Percentiles rank a stretch among this genome's conserved stretches.
Evolutionary conservation across 2,888 invertebrate genomes (phyloP).

Genomic region (Synanthedon tipuliformis): DNA sequence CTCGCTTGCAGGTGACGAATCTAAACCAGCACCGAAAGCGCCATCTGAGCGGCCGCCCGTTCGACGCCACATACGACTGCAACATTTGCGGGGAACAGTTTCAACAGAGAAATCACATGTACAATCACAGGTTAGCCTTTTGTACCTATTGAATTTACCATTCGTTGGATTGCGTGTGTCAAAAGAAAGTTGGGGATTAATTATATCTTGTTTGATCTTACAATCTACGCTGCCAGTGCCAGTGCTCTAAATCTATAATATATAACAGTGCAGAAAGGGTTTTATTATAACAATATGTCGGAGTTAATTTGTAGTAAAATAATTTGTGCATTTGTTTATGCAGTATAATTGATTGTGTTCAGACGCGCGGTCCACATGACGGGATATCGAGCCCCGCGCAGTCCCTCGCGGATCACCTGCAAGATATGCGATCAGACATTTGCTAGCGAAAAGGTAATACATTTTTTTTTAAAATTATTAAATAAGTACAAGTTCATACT

Average conservation of each 20-base stretch:
- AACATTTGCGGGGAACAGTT: slow-evolving; percentile 57
- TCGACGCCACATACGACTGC: slow-evolving; percentile 52
- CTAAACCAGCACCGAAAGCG: slow-evolving; percentile 65
- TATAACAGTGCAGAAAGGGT: too few relatives aligned
- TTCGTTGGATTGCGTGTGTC: background rate
- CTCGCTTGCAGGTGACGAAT: slow-evolving; percentile 48
- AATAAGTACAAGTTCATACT: too few relatives aligned
- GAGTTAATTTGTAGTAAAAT: too few relatives aligned
- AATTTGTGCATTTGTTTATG: too few relatives aligned
- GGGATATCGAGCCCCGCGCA: slow-evolving; percentile 10
- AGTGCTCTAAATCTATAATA: too few relatives aligned
- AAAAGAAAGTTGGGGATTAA: background rate
- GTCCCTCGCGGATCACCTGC: slow-evolving; percentile 19
- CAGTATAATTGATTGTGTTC: slow-evolving; percentile 1
- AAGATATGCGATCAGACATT: slow-evolving; percentile 26
- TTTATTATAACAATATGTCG: too few relatives aligned
- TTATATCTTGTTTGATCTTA: background rate
- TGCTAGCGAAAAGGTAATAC: slow-evolving; percentile 16
- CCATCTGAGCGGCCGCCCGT: slow-evolving; percentile 47
- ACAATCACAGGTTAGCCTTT: slow-evolving; percentile 41
- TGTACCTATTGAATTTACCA: background rate
- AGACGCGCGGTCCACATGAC: slow-evolving; percentile 41
- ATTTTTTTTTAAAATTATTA: too few relatives aligned
- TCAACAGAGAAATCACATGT: slow-evolving; percentile 58
- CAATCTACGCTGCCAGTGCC: too few relatives aligned